phyloP scores from a whole-genome alignment of 2,113 vertebrate species.

The Pavo muticus region DNA sequence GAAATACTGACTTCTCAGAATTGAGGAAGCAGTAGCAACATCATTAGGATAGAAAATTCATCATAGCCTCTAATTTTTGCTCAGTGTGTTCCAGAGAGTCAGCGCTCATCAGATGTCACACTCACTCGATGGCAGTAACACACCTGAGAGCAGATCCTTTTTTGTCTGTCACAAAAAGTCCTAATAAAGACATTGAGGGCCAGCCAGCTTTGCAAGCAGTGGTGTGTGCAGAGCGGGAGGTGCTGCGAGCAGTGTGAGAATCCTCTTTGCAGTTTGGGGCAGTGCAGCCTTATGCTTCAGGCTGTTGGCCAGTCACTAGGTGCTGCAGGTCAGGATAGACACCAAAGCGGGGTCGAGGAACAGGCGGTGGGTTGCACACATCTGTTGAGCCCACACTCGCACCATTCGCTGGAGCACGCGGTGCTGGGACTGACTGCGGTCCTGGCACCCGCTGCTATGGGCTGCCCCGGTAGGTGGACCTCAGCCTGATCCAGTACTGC shows the following conservation, averaged over 20 bases:
- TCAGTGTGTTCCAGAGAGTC: not conserved
- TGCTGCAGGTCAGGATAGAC: not conserved
- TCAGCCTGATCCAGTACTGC: not conserved
- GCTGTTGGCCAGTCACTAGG: not conserved
- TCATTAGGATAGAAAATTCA: not conserved
- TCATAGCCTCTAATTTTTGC: not conserved
- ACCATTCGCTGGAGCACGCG: not conserved
- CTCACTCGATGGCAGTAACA: not conserved
- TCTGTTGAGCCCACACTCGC: accelerated
- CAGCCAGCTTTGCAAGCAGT: accelerated
- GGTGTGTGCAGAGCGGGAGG: not conserved
- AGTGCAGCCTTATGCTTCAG: not conserved
- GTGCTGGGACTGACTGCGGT: not conserved
- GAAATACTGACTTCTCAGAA: not conserved
- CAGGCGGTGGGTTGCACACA: accelerated
- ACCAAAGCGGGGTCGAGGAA: not conserved
- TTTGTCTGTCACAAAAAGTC: not conserved
- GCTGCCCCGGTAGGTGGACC: not conserved
- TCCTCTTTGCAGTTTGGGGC: not conserved
- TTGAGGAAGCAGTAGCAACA: not conserved
- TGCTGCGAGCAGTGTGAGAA: not conserved
- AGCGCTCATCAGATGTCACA: not conserved
- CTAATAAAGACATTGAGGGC: accelerated
- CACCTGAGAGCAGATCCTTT: not conserved
- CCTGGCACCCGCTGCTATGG: accelerated